Conservation (phyloP, 2,888 invertebrate genomes). For the Galerucella nymphaeae region DNA sequence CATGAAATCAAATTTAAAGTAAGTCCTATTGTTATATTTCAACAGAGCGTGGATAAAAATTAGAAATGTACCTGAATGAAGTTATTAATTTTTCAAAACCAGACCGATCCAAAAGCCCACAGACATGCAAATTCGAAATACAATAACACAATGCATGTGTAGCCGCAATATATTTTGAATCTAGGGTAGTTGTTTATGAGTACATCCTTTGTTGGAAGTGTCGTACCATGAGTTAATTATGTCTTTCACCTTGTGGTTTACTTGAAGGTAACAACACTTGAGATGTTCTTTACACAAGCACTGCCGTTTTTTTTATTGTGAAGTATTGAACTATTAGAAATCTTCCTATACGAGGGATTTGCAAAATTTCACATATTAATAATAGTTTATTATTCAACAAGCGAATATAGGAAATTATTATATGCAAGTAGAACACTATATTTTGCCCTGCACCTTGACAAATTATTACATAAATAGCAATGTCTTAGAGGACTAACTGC, state of each 20-base stretch:
- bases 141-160: slow-evolving; percentile 44
- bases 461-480: no score
- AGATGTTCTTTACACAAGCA: slow-evolving; percentile 31
- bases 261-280: slow-evolving; percentile 41
- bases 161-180: slow-evolving; percentile 46
- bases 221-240: slow-evolving; percentile 49
- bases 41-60: background rate
- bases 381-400: no score
- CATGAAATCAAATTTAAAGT: background rate
- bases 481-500: no score
- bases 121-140: slow-evolving; percentile 42
- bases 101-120: slow-evolving; percentile 33
- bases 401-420: no score
- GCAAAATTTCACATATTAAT: background rate
- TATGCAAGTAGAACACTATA: no score
- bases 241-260: slow-evolving; percentile 47
- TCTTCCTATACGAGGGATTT: slow-evolving; percentile 6
- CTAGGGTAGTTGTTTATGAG: slow-evolving; percentile 50
- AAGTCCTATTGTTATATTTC: background rate
- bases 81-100: slow-evolving; percentile 17
- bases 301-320: slow-evolving; percentile 22
- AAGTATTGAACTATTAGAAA: background rate
- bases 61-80: slow-evolving; percentile 12
- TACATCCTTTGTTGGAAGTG: slow-evolving; percentile 44
- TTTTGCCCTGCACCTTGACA: no score